Evolutionary conservation across 2,888 invertebrate species (phyloP).

Genomic region (Germaria angustata): DNA sequence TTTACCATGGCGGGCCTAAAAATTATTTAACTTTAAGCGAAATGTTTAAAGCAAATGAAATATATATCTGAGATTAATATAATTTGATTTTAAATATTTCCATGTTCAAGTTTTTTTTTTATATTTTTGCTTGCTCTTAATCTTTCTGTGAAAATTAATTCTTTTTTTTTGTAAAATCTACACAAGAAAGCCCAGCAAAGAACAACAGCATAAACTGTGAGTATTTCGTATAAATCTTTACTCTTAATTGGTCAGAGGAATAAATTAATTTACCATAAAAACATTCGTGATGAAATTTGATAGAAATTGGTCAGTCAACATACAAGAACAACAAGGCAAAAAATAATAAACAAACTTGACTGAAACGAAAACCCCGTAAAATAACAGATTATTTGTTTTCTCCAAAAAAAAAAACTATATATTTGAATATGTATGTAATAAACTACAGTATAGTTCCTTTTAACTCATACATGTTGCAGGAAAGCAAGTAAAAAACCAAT

Average conservation of each 20-base stretch:
- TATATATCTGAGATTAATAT: not conserved
- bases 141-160: constrained; percentile 39
- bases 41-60: not conserved
- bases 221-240: constrained; percentile 53
- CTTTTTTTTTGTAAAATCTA: constrained; percentile 18
- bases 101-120: constrained; percentile 22
- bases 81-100: constrained; percentile 31
- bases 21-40: not conserved
- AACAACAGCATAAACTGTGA: not conserved
- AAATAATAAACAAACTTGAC: not conserved
- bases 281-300: constrained; percentile 69
- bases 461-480: constrained; percentile 14
- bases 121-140: constrained; percentile 1
- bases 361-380: constrained; percentile 35
- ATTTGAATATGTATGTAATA: not conserved
- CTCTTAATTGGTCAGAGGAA: constrained; percentile 65
- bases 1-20: too few relatives aligned
- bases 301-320: constrained; percentile 69
- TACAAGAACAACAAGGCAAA: constrained; percentile 35
- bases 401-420: not conserved
- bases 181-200: constrained; percentile 6
- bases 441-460: constrained; percentile 14
- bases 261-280: constrained; percentile 68
- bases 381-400: constrained; percentile 55
- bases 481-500: not conserved